phyloP scores from a whole-genome alignment of 1,140 invertebrate species.

The Polypedilum vanderplanki region DNA sequence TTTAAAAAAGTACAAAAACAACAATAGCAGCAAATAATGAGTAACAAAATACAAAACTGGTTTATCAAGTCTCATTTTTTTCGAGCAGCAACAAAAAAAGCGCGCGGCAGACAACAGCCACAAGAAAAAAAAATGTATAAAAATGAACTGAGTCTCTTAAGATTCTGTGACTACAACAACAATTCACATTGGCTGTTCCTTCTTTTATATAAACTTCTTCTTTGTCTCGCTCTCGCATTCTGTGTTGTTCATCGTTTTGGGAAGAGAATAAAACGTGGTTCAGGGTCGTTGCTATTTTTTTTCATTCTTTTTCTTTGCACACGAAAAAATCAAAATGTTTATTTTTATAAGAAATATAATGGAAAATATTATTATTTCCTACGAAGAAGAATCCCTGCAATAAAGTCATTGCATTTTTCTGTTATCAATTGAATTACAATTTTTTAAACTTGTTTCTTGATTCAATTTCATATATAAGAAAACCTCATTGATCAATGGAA shows the following conservation, averaged over 20 bases:
- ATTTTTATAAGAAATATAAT: too few relatives aligned
- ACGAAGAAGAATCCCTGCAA: too few relatives aligned
- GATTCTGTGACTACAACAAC: slow-evolving; percentile 10
- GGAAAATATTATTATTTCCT: too few relatives aligned
- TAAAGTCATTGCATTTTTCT: too few relatives aligned
- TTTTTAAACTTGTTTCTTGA: not conserved
- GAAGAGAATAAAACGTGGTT: not conserved
- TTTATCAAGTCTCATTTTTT: slow-evolving; percentile 23
- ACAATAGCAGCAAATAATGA: slow-evolving; percentile 11
- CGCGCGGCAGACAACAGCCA: slow-evolving; percentile 24
- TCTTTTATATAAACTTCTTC: slow-evolving; percentile 23
- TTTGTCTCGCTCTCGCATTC: not conserved
- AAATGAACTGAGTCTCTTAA: slow-evolving; percentile 23
- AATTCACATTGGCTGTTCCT: not conserved
- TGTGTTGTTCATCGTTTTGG: not conserved
- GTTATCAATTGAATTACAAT: not conserved
- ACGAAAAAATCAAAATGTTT: too few relatives aligned
- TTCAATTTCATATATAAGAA: not conserved
- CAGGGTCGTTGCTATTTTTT: slow-evolving; percentile 24
- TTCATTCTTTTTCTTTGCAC: not conserved
- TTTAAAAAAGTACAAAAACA: not conserved
- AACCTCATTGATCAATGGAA: too few relatives aligned
- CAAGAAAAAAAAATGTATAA: not conserved
- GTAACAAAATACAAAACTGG: slow-evolving; percentile 19
- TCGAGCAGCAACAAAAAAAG: slow-evolving; percentile 15